Conservation (phyloP, 2,797 vertebrate genomes). For the Cetoscarus ocellatus region DNA sequence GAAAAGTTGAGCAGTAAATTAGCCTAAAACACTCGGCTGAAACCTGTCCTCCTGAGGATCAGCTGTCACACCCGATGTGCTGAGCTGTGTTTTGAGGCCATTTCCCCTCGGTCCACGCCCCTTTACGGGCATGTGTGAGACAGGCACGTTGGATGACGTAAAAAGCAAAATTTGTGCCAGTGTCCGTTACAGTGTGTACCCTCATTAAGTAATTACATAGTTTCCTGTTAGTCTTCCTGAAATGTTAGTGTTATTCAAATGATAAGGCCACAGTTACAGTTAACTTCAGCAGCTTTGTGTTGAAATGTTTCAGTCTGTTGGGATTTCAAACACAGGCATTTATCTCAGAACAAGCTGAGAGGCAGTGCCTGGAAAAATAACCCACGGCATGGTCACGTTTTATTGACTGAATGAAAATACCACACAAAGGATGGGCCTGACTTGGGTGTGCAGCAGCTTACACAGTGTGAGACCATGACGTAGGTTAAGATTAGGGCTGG, state of each 20-base stretch:
- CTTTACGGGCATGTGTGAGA: slow-evolving; percentile 21
- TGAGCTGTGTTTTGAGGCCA: slow-evolving; percentile 31
- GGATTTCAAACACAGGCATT: slow-evolving; percentile 13
- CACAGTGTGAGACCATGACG: slow-evolving; percentile 32
- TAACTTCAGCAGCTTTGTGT: neutral
- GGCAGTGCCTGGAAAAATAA: slow-evolving; percentile 46
- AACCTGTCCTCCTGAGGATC: slow-evolving; percentile 41
- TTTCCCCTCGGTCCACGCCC: slow-evolving; percentile 34
- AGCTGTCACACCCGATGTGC: slow-evolving; percentile 44
- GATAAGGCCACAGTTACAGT: neutral
- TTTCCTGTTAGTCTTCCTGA: neutral
- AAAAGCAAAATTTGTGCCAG: slow-evolving; percentile 6
- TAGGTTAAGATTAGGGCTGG: too few species aligned
- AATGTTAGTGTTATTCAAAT: neutral
- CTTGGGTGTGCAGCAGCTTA: slow-evolving; percentile 13
- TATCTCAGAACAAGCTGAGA: slow-evolving; percentile 43
- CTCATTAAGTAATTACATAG: slow-evolving; percentile 26
- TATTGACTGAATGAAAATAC: slow-evolving; percentile 67
- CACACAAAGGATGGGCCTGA: slow-evolving; percentile 54
- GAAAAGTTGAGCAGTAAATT: slow-evolving; percentile 56
- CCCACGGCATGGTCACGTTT: slow-evolving; percentile 49
- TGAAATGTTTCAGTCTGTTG: slow-evolving; percentile 3
- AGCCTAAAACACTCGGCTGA: slow-evolving; percentile 55
- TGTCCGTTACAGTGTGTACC: slow-evolving; percentile 41
- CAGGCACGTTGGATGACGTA: slow-evolving; percentile 1